phyloP scores from a whole-genome alignment of 1,140 invertebrate species.

The Drosophila gunungcola region DNA sequence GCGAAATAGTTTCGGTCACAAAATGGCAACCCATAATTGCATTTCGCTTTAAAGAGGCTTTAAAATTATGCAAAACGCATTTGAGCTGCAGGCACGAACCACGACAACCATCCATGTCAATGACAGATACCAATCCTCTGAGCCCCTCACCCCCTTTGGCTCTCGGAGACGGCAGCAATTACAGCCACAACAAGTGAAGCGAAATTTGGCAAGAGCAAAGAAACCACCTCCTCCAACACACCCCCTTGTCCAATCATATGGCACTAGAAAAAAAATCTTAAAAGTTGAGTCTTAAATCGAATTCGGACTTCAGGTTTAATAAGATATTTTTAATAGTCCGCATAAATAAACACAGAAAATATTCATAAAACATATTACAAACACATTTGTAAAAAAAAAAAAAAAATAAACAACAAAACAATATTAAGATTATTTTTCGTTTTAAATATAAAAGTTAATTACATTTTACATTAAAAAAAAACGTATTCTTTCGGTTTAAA shows the following conservation, averaged over 20 bases:
- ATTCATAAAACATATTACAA: too few relatives aligned
- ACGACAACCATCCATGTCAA: constrained; percentile 69
- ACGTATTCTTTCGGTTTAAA: too few relatives aligned
- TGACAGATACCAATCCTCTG: constrained; percentile 50
- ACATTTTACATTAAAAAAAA: too few relatives aligned
- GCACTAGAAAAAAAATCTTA: constrained; percentile 2
- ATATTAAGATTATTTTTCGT: too few relatives aligned
- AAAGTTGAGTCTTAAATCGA: too few relatives aligned
- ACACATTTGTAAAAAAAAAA: too few relatives aligned
- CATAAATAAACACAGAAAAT: too few relatives aligned
- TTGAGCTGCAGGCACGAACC: constrained; percentile 60
- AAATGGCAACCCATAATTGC: constrained; percentile 51
- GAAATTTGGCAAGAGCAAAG: constrained; percentile 44
- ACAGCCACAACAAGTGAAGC: constrained; percentile 55
- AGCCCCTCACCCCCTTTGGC: background rate
- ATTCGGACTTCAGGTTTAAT: too few relatives aligned
- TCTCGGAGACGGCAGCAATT: constrained; percentile 27
- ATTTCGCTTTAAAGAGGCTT: constrained; percentile 57
- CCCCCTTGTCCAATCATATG: background rate
- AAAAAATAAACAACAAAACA: too few relatives aligned
- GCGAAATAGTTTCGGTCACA: constrained; percentile 53
- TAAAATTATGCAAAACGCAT: constrained; percentile 74
- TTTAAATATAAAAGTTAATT: too few relatives aligned
- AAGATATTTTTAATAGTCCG: too few relatives aligned
- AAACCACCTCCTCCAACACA: constrained; percentile 1